These are phyloP conservation scores for Cryptus viduatorius DNA, from an alignment of 2,888 invertebrate genomes.

Conservation along the genomic window DNA sequence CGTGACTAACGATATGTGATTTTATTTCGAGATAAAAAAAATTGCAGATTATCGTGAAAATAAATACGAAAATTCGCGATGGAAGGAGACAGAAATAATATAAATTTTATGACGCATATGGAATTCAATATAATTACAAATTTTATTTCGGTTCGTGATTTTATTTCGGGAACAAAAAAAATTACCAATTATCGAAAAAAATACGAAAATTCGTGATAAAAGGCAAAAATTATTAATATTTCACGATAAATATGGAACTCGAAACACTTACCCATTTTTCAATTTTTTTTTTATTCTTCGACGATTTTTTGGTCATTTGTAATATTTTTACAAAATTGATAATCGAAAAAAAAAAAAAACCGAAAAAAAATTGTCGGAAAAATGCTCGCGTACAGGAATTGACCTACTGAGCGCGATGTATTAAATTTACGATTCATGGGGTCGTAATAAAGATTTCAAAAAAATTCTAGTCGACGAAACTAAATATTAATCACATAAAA, in stretches of 20 bases:
- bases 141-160: neutral
- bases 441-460: too few species aligned
- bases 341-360: neutral
- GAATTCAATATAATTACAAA: neutral
- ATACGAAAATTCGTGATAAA: neutral
- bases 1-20: conserved; percentile 34
- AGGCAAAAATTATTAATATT: neutral
- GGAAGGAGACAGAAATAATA: neutral
- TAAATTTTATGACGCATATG: neutral
- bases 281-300: neutral
- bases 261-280: neutral
- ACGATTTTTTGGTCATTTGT: neutral
- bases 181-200: neutral
- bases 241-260: neutral
- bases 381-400: neutral
- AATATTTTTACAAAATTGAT: neutral
- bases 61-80: neutral
- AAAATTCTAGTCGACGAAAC: too few species aligned
- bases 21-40: neutral
- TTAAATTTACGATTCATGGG: neutral
- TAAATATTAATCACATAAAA: too few species aligned
- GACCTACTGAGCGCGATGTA: neutral
- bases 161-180: neutral
- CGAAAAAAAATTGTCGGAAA: neutral
- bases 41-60: neutral